Conservation (phyloP, 1,140 invertebrate species). For the Psix sp. region DNA sequence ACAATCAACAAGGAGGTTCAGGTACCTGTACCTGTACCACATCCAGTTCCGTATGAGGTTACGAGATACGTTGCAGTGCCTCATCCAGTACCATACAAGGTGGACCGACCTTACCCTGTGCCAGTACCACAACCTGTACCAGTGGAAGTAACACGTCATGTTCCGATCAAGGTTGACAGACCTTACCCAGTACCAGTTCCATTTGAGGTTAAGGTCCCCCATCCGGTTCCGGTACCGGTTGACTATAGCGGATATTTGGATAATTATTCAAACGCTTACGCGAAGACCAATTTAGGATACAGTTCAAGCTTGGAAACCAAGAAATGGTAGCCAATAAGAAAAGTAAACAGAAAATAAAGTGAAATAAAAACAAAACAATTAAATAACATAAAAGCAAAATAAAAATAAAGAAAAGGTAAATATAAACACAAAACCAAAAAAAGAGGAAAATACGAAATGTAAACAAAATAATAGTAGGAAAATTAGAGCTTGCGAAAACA, state of each 20-base stretch:
- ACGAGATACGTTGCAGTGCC: constrained; percentile 58
- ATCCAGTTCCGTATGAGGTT: constrained; percentile 60
- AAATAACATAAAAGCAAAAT: no score
- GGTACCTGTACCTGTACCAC: constrained; percentile 60
- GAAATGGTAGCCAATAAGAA: constrained; percentile 24
- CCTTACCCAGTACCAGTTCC: constrained; percentile 63
- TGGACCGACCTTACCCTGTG: constrained; percentile 63
- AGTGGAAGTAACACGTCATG: constrained; percentile 57
- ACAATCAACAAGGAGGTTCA: constrained; percentile 56
- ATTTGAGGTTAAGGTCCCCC: constrained; percentile 55
- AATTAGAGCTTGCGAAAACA: no score
- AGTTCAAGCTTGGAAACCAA: not conserved
- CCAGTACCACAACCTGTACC: constrained; percentile 62
- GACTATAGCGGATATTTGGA: constrained; percentile 10
- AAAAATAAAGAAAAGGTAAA: not conserved
- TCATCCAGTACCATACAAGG: constrained; percentile 58
- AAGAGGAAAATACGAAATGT: no score
- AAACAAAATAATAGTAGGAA: no score
- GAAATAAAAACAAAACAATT: not conserved
- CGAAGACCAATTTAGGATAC: not conserved
- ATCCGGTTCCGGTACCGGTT: constrained; percentile 52
- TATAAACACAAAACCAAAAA: no score
- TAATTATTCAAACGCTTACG: constrained; percentile 1
- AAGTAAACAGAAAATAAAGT: no score
- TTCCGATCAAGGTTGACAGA: constrained; percentile 61